Conservation (phyloP, 2,888 invertebrate genomes). For the Tribolium freemani region DNA sequence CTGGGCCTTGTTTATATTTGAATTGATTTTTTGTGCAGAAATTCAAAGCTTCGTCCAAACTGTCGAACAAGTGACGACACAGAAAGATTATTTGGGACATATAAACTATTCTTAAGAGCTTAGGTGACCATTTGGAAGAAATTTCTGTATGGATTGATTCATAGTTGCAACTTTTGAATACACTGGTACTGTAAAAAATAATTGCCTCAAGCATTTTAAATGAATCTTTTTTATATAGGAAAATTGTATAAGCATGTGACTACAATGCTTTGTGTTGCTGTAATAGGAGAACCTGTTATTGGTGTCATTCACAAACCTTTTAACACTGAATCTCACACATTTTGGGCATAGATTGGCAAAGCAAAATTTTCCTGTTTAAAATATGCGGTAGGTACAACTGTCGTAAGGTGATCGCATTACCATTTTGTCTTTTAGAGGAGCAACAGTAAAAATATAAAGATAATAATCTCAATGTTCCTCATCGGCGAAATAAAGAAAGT, state of each 20-base stretch:
- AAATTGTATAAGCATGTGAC: constrained; percentile 92
- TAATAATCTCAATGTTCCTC: constrained; percentile 78
- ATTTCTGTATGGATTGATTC: constrained; percentile 98
- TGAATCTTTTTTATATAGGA: constrained; percentile 72
- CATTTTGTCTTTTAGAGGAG: not conserved
- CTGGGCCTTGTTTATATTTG: not conserved
- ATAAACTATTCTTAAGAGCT: not conserved
- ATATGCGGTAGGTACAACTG: constrained; percentile 49
- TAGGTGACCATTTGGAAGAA: constrained; percentile 73
- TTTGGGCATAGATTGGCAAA: constrained; percentile 91
- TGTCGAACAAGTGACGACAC: constrained; percentile 70
- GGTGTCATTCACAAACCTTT: constrained; percentile 97
- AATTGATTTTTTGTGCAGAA: constrained; percentile 52
- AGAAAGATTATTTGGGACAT: constrained; percentile 21
- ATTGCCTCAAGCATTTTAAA: no score
- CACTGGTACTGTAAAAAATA: constrained; percentile 76
- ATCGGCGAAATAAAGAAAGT: constrained; percentile 82
- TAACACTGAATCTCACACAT: constrained; percentile 72
- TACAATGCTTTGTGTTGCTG: constrained; percentile 97
- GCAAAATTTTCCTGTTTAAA: constrained; percentile 79
- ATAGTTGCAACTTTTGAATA: constrained; percentile 97
- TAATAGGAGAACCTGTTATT: constrained; percentile 89
- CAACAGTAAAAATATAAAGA: constrained; percentile 41
- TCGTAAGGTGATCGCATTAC: not conserved
- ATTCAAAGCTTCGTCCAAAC: constrained; percentile 67